Conservation (phyloP, 1,140 invertebrate species). For the Euwallacea similis region DNA sequence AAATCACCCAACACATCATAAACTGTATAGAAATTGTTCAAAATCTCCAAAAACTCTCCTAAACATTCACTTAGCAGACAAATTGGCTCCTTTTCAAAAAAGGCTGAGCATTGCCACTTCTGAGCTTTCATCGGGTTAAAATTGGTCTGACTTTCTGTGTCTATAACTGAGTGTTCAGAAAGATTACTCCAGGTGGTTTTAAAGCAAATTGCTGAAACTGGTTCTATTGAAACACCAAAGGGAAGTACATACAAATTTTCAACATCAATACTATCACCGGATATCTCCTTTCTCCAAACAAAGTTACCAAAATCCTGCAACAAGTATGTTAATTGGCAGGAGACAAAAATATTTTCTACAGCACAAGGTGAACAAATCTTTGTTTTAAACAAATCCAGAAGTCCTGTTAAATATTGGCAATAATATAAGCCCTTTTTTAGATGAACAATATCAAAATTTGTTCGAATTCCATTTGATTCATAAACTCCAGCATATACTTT, state of each 20-base stretch:
- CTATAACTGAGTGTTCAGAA: conserved; percentile 83
- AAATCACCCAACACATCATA: conserved; percentile 63
- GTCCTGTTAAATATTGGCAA: conserved; percentile 78
- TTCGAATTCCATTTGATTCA: conserved; percentile 71
- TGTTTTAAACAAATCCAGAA: conserved; percentile 77
- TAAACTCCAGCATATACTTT: conserved; percentile 80
- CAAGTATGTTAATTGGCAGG: conserved; percentile 81
- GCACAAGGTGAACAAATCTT: conserved; percentile 68
- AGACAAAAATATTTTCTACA: conserved; percentile 70
- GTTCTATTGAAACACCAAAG: conserved; percentile 83
- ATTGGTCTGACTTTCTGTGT: conserved; percentile 84
- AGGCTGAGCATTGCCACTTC: conserved; percentile 70
- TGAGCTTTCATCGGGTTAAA: conserved; percentile 84
- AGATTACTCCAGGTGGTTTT: conserved; percentile 87
- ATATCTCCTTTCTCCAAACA: conserved; percentile 70
- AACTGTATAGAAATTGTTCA: conserved; percentile 41
- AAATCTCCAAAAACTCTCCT: conserved; percentile 13
- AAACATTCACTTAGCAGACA: conserved; percentile 68
- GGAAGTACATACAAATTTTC: conserved; percentile 65
- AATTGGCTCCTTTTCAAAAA: conserved; percentile 61
- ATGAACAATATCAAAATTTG: conserved; percentile 87
- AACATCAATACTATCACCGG: conserved; percentile 65
- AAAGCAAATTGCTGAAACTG: conserved; percentile 74
- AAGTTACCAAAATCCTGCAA: conserved; percentile 71
- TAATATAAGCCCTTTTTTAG: conserved; percentile 78